Evolutionary conservation across 1,140 invertebrate species (phyloP).

Genomic region (Hestina assimilis): DNA sequence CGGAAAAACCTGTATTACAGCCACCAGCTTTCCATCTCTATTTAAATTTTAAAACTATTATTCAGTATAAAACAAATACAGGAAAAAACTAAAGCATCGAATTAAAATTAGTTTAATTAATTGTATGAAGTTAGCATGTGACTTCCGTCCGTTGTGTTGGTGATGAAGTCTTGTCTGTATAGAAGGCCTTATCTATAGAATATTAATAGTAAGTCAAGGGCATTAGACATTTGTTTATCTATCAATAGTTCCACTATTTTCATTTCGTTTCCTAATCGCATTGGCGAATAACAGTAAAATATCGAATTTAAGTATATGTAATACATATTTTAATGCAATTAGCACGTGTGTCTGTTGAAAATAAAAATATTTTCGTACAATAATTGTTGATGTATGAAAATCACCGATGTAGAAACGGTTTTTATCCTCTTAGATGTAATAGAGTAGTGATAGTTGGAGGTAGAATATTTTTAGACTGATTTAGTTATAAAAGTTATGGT

Average conservation of each 20-base stretch:
- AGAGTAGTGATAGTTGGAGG: slow-evolving; percentile 60
- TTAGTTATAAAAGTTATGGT: slow-evolving; percentile 76
- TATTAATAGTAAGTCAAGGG: background rate
- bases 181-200: too few relatives aligned
- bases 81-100: too few relatives aligned
- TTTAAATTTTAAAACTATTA: too few relatives aligned
- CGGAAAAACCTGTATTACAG: too few relatives aligned
- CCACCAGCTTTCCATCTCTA: too few relatives aligned
- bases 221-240: background rate
- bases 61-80: too few relatives aligned
- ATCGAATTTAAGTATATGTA: slow-evolving; percentile 17
- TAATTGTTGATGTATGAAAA: slow-evolving; percentile 2
- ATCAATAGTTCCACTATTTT: background rate
- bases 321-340: background rate
- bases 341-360: background rate
- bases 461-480: slow-evolving; percentile 77
- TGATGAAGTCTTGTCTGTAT: too few relatives aligned
- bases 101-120: too few relatives aligned
- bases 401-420: slow-evolving; percentile 49
- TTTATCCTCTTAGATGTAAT: slow-evolving; percentile 63
- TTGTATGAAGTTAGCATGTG: too few relatives aligned
- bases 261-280: background rate
- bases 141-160: too few relatives aligned
- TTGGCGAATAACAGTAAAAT: slow-evolving; percentile 1
- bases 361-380: slow-evolving; percentile 7